Evolutionary conservation across 2,113 vertebrate species (phyloP), one percentile per base, ranked within the genome.

Genomic region (Chloropsis hardwickii): DNA sequence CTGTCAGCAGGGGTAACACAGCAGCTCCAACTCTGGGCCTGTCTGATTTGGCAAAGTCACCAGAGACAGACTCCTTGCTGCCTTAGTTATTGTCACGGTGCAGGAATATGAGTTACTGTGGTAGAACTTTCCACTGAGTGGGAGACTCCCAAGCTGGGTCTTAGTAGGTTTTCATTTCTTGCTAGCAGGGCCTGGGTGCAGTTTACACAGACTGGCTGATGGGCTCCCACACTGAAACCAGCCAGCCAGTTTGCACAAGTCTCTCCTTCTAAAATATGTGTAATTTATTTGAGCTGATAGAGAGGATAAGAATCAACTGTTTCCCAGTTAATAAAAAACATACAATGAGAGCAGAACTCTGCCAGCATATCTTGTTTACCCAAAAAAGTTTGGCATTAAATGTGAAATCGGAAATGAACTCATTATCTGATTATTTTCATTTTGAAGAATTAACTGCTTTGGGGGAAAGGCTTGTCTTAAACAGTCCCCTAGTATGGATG

Each of bases 351-450:
- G 91, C 57, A 82, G n/a, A 90, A 82, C 79, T 94, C 56, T 92
- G 97, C 94, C 96, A 97, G 95, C 71, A 79, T 96, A 97, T 98
- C 97, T 97, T 97, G 92, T 98, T 98, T 98, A 98, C 90, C 79
- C 83, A 91, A 96, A 97, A 97, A 98, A 95, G 96, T 97, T 97
- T 98, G 98, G 97, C 97, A 97, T 97, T 92, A 53, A 95, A 97
- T 77, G 91, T 92, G 95, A 97, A 97, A 97, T 98, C 94, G 97
- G 97, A 98, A 98, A 98, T 97, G 97, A 98, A 97, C 96, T 98
- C 98, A 98, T 97, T 97, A 98, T 98, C 97, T 98, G 97, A 97
- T 98, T 98, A 97, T 98, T 98, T 98, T 97, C 92, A 97, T 97
- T 97, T 97, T 97, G 92, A 98, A 98, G 96, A 96, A 98, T 95